Conservation (phyloP, 2,113 vertebrate species). For the Merops nubicus region DNA sequence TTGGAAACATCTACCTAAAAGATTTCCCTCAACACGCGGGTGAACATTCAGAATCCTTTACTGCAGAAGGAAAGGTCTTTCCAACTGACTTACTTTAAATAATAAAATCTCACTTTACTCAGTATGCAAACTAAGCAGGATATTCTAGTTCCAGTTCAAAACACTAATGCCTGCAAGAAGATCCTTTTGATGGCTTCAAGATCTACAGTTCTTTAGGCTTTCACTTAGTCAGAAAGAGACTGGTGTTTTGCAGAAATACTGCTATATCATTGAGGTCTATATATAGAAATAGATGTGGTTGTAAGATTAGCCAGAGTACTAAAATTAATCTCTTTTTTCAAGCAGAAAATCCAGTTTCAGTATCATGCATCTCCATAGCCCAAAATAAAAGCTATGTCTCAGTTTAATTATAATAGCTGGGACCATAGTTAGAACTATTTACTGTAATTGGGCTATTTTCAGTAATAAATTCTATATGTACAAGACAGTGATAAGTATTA, state of each 20-base stretch:
- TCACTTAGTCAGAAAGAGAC: not conserved
- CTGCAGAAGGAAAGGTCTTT: not conserved
- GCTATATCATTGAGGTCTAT: not conserved
- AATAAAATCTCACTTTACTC: not conserved
- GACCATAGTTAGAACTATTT: not conserved
- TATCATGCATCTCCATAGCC: not conserved
- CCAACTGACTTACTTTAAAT: not conserved
- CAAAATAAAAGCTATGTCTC: not conserved
- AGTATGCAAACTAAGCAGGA: not conserved
- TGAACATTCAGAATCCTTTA: not conserved
- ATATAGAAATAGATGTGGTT: not conserved
- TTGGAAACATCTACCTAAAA: not conserved
- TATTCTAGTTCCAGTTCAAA: not conserved
- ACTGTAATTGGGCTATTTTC: not conserved
- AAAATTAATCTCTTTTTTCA: not conserved
- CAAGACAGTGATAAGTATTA: not conserved
- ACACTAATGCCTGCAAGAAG: not conserved
- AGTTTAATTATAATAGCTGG: not conserved
- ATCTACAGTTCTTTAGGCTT: not conserved
- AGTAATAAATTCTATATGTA: not conserved
- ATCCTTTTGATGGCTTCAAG: not conserved
- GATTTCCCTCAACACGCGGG: not conserved
- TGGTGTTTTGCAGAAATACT: not conserved
- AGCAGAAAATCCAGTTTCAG: not conserved
- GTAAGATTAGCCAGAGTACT: not conserved